phyloP scores from a whole-genome alignment of 1,140 invertebrate genomes.

The Apis cerana region DNA sequence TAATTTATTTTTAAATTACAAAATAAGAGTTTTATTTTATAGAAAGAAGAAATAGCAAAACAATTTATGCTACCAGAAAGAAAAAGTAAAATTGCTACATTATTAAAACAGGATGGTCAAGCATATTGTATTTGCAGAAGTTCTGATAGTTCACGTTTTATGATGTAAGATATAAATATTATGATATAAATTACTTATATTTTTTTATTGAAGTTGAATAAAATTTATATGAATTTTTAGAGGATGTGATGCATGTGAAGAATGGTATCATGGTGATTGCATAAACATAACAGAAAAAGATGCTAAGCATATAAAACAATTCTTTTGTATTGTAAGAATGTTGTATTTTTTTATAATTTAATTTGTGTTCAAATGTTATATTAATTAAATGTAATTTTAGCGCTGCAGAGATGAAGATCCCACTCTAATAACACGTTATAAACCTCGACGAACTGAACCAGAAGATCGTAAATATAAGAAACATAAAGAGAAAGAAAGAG shows the following conservation, averaged over 20 bases:
- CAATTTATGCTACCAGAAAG: slow-evolving; percentile 94
- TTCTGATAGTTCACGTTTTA: slow-evolving; percentile 95
- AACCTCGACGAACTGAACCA: slow-evolving; percentile 85
- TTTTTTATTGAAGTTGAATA: not conserved
- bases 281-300: slow-evolving; percentile 97
- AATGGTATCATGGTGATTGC: slow-evolving; percentile 99
- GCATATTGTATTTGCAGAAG: slow-evolving; percentile 97
- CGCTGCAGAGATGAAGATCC: slow-evolving; percentile 92
- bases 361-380: not conserved
- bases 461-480: slow-evolving; percentile 80
- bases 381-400: slow-evolving; percentile 68
- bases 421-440: slow-evolving; percentile 89
- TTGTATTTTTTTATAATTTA: not conserved
- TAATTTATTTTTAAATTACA: not conserved
- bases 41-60: slow-evolving; percentile 95
- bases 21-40: slow-evolving; percentile 38
- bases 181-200: not conserved
- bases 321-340: slow-evolving; percentile 88
- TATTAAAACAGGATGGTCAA: slow-evolving; percentile 93
- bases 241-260: slow-evolving; percentile 97
- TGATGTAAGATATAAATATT: slow-evolving; percentile 87
- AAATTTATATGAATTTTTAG: slow-evolving; percentile 77
- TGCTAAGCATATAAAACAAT: slow-evolving; percentile 95
- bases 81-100: slow-evolving; percentile 94
- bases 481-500: slow-evolving; percentile 74